Percentiles rank a stretch among this genome's conserved stretches.
Evolutionary conservation across 2,888 invertebrate genomes (phyloP).

Genomic region (Ormyrus rosae): DNA sequence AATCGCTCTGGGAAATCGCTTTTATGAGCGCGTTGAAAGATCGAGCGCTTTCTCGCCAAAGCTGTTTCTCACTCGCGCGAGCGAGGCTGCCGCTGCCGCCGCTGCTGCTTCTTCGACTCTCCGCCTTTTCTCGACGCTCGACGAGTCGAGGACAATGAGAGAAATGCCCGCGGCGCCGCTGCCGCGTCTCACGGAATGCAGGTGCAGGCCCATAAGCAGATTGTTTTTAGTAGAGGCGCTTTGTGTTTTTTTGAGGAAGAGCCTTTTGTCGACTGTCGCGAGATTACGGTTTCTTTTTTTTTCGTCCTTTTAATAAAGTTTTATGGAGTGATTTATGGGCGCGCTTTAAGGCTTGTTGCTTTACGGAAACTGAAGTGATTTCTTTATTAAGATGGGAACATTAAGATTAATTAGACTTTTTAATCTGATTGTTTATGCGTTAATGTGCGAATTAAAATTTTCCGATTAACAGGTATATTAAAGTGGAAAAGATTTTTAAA

Average conservation of each 20-base stretch:
- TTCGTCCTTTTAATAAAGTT: not conserved
- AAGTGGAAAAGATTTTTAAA: too few species aligned
- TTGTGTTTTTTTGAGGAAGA: not conserved
- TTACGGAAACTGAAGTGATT: too few species aligned
- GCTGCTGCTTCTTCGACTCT: not conserved
- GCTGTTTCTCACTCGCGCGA: conserved; percentile 24
- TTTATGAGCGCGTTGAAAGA: conserved; percentile 49
- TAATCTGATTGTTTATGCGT: too few species aligned
- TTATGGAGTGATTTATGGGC: too few species aligned
- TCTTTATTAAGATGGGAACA: too few species aligned
- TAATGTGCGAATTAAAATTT: too few species aligned
- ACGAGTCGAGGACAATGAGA: conserved; percentile 18
- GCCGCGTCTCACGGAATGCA: conserved; percentile 17
- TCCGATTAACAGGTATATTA: too few species aligned
- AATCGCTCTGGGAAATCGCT: conserved; percentile 53
- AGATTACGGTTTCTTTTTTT: not conserved
- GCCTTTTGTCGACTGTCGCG: not conserved
- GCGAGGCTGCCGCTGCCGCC: not conserved
- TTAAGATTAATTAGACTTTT: too few species aligned
- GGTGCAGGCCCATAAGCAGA: not conserved
- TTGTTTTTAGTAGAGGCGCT: not conserved
- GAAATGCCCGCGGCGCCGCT: conserved; percentile 14
- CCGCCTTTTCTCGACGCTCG: not conserved
- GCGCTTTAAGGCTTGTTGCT: too few species aligned
- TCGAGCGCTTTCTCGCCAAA: conserved; percentile 52